Conservation (phyloP, 2,888 invertebrate genomes). For the Cerastoderma edule region DNA sequence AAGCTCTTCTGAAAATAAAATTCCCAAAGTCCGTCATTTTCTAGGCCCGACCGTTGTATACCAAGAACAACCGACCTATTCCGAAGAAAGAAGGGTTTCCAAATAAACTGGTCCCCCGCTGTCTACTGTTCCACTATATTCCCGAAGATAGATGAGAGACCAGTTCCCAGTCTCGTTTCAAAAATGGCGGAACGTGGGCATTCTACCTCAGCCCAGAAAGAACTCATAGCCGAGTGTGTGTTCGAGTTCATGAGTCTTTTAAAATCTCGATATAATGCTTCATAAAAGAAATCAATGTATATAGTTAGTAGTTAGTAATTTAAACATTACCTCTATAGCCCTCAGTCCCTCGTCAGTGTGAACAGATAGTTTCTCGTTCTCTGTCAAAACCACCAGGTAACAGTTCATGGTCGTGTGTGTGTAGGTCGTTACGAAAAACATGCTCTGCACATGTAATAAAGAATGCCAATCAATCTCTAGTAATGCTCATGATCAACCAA, state of each 20-base stretch:
- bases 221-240: background rate
- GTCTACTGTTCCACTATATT: no score
- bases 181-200: background rate
- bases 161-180: background rate
- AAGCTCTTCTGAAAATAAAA: no score
- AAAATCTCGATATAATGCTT: background rate
- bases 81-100: no score
- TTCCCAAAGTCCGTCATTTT: no score
- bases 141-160: no score
- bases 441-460: background rate
- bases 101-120: no score
- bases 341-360: slow-evolving; percentile 8
- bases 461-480: no score
- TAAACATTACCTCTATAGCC: slow-evolving; percentile 8
- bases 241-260: background rate
- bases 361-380: slow-evolving; percentile 4
- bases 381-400: background rate
- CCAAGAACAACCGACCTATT: no score
- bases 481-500: no score
- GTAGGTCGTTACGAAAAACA: background rate
- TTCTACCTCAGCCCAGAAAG: background rate
- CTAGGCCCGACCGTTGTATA: no score
- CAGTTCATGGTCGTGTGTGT: background rate
- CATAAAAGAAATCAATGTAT: background rate
- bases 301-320: background rate